A percentile compares a stretch with the other conserved stretches of the same genome.
These are phyloP conservation scores for Chiridota heheva DNA, from an alignment of 35 echinoderm and acorn worm species.

Conservation along the genomic window DNA sequence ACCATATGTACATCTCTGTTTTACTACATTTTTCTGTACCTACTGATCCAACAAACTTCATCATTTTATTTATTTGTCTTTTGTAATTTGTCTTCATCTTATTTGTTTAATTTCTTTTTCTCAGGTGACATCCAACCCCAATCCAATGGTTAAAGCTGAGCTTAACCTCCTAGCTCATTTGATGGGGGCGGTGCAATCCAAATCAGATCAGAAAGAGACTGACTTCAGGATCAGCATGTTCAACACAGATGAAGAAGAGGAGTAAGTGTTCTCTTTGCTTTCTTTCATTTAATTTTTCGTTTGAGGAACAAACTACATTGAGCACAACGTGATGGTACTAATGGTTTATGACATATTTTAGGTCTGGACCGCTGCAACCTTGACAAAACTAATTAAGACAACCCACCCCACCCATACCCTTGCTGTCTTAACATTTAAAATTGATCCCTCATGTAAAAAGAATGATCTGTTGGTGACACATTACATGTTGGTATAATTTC, in stretches of 20 bases:
- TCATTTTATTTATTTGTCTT: no score
- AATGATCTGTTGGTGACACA: no score
- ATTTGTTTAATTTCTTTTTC: conserved; percentile 10
- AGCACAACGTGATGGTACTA: background rate
- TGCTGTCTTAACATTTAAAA: no score
- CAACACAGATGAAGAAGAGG: conserved; percentile 92
- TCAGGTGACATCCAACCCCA: conserved; percentile 82
- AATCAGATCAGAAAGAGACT: conserved; percentile 56
- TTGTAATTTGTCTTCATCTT: no score
- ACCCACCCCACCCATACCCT: no score
- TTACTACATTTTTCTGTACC: no score
- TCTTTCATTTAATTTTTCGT: background rate
- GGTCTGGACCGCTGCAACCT: background rate
- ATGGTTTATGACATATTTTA: background rate
- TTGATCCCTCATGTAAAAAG: no score
- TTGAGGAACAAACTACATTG: background rate
- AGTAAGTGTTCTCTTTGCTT: conserved; percentile 72
- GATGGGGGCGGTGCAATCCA: conserved; percentile 86
- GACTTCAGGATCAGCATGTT: conserved; percentile 89
- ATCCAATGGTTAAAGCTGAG: conserved; percentile 94
- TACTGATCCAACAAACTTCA: no score
- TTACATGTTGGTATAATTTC: background rate
- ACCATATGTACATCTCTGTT: no score
- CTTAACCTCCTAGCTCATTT: conserved; percentile 91
- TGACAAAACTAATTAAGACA: background rate